Conservation (phyloP, 2,797 vertebrate genomes). For the Diplodus sargus region DNA sequence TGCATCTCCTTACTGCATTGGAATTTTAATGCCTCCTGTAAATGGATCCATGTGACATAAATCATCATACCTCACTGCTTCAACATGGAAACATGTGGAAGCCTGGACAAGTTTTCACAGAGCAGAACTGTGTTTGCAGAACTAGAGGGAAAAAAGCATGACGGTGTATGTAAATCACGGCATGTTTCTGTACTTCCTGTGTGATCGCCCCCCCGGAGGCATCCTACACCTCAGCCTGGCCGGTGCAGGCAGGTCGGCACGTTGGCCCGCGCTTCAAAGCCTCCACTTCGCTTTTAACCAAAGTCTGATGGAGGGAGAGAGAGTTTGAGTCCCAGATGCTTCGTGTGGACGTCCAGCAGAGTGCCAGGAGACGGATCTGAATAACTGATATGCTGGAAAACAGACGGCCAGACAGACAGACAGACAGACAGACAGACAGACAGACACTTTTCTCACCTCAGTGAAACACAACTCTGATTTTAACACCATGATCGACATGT, state of each 20-base stretch:
- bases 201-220: conserved; percentile 14
- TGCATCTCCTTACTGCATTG: conserved; percentile 35
- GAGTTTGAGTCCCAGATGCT: conserved; percentile 56
- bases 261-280: conserved; percentile 67
- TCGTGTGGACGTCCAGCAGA: conserved; percentile 37
- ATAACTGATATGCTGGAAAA: conserved; percentile 16
- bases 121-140: conserved; percentile 3
- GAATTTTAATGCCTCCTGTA: conserved; percentile 57
- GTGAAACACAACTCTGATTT: conserved; percentile 25
- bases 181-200: conserved; percentile 59
- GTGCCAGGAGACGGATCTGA: conserved; percentile 26
- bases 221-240: conserved; percentile 32
- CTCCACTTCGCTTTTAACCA: conserved; percentile 38
- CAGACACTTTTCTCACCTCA: conserved; percentile 13
- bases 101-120: conserved; percentile 22
- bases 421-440: neutral
- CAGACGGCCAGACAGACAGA: neutral
- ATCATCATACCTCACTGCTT: conserved; percentile 26
- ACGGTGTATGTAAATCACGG: conserved; percentile 34
- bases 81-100: conserved; percentile 32
- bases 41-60: conserved; percentile 62
- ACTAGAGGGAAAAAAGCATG: neutral
- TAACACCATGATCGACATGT: conserved; percentile 17
- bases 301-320: conserved; percentile 35
- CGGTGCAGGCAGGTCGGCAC: conserved; percentile 39